These are phyloP conservation scores for Pyrrhia umbra DNA, from an alignment of 2,888 invertebrate genomes.

Conservation along the genomic window DNA sequence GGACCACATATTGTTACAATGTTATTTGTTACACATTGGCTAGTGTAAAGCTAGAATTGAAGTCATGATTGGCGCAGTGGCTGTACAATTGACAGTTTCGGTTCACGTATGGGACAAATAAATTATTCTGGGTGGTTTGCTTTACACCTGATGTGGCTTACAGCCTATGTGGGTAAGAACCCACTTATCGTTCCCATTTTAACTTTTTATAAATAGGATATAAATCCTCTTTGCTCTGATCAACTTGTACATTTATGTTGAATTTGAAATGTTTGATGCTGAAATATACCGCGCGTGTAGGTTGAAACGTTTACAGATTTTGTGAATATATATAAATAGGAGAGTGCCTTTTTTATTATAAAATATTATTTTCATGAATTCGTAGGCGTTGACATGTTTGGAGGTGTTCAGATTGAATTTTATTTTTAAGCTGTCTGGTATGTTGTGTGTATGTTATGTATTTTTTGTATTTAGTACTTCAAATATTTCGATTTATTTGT, in stretches of 20 bases:
- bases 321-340: neutral
- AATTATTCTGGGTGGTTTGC: no score
- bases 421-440: neutral
- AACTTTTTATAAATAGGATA: no score
- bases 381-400: slow-evolving; percentile 3
- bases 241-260: neutral
- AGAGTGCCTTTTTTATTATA: slow-evolving; percentile 13
- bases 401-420: slow-evolving; percentile 2
- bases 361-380: slow-evolving; percentile 13
- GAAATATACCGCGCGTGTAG: slow-evolving; percentile 12
- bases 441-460: slow-evolving; percentile 21
- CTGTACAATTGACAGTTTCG: no score
- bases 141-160: no score
- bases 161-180: no score
- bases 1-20: neutral
- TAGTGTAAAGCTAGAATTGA: no score
- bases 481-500: no score
- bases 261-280: slow-evolving; percentile 2
- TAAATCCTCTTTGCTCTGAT: no score
- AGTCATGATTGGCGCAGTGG: no score
- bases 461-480: no score
- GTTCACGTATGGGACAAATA: no score
- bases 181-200: no score
- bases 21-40: neutral
- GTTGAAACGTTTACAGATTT: slow-evolving; percentile 16